phyloP scores from a whole-genome alignment of 1,140 invertebrate species.

The Drosophila sproati region DNA sequence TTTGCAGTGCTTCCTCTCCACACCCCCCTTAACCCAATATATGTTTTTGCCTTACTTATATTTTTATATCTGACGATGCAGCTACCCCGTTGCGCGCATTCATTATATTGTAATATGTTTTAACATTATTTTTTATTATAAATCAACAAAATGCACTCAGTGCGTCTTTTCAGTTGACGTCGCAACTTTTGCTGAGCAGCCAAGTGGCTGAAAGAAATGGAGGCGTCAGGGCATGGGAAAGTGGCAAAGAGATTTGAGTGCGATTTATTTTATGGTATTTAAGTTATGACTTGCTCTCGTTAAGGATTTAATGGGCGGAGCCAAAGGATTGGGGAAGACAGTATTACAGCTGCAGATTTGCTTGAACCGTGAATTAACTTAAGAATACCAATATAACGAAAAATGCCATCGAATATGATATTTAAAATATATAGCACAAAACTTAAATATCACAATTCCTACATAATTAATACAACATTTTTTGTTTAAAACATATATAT shows the following conservation, averaged over 20 bases:
- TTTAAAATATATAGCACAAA: neutral
- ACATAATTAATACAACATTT: neutral
- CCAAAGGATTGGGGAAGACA: constrained; percentile 5
- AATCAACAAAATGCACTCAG: constrained; percentile 77
- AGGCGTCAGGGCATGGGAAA: neutral
- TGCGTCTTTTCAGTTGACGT: constrained; percentile 61
- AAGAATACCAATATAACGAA: neutral
- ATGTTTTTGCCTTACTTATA: neutral
- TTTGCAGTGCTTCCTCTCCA: constrained; percentile 23
- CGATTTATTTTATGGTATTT: constrained; percentile 73
- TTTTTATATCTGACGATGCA: constrained; percentile 17
- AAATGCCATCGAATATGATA: neutral
- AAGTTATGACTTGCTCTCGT: constrained; percentile 55
- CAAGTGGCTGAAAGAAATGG: constrained; percentile 11
- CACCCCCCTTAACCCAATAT: neutral
- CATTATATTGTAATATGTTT: constrained; percentile 78
- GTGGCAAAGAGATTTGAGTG: constrained; percentile 38
- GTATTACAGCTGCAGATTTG: constrained; percentile 4
- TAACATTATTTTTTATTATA: constrained; percentile 80
- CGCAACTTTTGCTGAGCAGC: constrained; percentile 51
- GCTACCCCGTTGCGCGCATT: constrained; percentile 44
- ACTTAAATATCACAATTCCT: too few relatives aligned
- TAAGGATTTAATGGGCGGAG: constrained; percentile 12
- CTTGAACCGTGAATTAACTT: constrained; percentile 20
- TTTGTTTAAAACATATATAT: neutral